A percentile compares a stretch with the other conserved stretches of the same genome.
phyloP scores from a whole-genome alignment of 2,113 vertebrate species.

The Gymnarchus niloticus region DNA sequence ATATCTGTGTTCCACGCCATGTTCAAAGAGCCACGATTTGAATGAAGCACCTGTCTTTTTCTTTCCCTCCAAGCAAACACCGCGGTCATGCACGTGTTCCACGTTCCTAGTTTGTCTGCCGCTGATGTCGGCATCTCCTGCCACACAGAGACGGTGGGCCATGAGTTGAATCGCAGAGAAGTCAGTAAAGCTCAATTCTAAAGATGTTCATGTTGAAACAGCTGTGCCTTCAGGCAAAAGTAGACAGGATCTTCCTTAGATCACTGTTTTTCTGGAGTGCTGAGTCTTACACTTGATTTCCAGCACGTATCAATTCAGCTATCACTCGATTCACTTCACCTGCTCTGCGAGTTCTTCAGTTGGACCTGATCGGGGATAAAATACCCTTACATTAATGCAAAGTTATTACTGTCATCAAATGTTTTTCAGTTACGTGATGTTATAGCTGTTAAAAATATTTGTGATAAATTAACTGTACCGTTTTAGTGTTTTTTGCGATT shows the following conservation, averaged over 20 bases:
- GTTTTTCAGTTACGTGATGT: background rate
- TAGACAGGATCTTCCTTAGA: too few species aligned
- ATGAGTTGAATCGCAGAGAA: background rate
- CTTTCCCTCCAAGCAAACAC: background rate
- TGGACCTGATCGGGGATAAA: background rate
- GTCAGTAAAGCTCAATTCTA: background rate
- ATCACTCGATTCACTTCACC: background rate
- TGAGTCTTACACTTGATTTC: background rate
- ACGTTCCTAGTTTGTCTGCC: background rate
- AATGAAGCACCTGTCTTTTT: background rate
- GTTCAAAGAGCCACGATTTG: background rate
- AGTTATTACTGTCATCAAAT: background rate
- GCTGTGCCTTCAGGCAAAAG: constrained; percentile 8
- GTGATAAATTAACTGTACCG: background rate
- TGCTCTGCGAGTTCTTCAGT: background rate
- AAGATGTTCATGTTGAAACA: background rate
- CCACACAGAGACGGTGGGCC: background rate
- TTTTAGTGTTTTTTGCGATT: too few species aligned
- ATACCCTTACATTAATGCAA: background rate
- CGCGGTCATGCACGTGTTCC: background rate
- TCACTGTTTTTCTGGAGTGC: background rate
- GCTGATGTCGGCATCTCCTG: background rate
- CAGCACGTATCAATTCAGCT: background rate
- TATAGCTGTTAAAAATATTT: background rate
- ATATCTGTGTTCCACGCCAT: background rate